Conservation (phyloP, 2,113 vertebrate species). For the Gymnocephalus cernua region DNA sequence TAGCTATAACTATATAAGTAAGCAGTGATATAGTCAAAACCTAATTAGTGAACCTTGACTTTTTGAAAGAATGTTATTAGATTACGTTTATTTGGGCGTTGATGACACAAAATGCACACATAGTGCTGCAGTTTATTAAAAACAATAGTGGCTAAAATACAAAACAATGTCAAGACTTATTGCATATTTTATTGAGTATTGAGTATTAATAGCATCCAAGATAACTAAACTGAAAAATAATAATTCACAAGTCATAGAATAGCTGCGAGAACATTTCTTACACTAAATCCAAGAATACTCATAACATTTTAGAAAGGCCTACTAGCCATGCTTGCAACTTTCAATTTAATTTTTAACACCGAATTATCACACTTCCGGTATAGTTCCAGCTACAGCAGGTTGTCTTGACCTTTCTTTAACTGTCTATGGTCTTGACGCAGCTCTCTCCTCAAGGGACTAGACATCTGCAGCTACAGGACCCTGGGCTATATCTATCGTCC, state of each 20-base stretch:
- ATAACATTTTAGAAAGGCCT: neutral
- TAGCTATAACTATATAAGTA: neutral
- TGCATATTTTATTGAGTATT: neutral
- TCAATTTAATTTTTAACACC: neutral
- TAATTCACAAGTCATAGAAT: neutral
- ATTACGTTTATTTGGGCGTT: neutral
- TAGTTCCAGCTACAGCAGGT: neutral
- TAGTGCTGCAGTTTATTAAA: neutral
- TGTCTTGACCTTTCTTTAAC: too few relatives aligned
- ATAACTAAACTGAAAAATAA: neutral
- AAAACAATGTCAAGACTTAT: neutral
- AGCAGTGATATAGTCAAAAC: neutral
- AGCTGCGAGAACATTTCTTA: neutral
- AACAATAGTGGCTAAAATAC: neutral
- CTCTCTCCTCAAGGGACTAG: neutral
- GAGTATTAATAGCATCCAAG: neutral
- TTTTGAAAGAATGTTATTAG: neutral
- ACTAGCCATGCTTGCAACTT: too few relatives aligned
- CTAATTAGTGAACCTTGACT: neutral
- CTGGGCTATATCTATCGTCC: neutral
- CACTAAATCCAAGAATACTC: neutral
- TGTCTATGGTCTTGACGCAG: conserved; percentile 32
- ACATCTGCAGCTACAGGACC: conserved; percentile 11
- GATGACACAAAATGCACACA: neutral
- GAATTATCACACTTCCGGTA: conserved; percentile 17